phyloP scores from a whole-genome alignment of 1,140 invertebrate species.

The Hycleus cichorii region DNA sequence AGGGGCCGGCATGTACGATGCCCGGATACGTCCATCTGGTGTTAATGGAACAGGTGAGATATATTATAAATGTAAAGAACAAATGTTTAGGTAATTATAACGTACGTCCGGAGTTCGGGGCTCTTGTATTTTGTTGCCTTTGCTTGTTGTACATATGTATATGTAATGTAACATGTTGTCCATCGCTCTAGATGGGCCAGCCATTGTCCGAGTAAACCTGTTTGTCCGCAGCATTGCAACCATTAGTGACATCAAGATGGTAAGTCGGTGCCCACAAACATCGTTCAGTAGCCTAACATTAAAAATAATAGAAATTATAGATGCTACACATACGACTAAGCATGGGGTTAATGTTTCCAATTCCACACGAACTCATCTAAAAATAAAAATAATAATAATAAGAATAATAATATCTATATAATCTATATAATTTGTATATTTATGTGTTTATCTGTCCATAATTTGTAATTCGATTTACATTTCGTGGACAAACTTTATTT shows the following conservation, averaged over 20 bases:
- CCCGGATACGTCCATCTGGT: slow-evolving; percentile 83
- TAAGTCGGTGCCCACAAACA: slow-evolving; percentile 55
- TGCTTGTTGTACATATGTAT: slow-evolving; percentile 29
- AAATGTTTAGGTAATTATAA: slow-evolving; percentile 12
- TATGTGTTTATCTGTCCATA: no score
- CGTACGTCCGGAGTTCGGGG: slow-evolving; percentile 13
- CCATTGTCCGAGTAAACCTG: slow-evolving; percentile 90
- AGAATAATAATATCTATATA: no score
- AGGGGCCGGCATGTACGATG: slow-evolving; percentile 83
- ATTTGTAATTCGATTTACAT: no score
- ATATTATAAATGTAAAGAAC: background rate
- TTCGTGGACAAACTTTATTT: no score
- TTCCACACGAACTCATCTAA: background rate
- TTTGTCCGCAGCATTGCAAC: slow-evolving; percentile 94
- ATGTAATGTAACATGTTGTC: slow-evolving; percentile 31
- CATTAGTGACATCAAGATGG: slow-evolving; percentile 98
- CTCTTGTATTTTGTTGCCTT: slow-evolving; percentile 20
- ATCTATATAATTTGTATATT: no score
- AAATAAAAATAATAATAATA: background rate
- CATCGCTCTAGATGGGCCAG: slow-evolving; percentile 75
- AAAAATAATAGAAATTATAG: slow-evolving; percentile 4
- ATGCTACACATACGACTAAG: slow-evolving; percentile 34
- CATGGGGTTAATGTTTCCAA: slow-evolving; percentile 22
- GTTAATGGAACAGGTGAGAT: slow-evolving; percentile 85
- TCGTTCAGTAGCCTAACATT: slow-evolving; percentile 16